A percentile compares a stretch with the other conserved stretches of the same genome.
These are phyloP conservation scores for Glareola pratincola DNA, from an alignment of 2,113 vertebrate genomes.

Conservation along the genomic window DNA sequence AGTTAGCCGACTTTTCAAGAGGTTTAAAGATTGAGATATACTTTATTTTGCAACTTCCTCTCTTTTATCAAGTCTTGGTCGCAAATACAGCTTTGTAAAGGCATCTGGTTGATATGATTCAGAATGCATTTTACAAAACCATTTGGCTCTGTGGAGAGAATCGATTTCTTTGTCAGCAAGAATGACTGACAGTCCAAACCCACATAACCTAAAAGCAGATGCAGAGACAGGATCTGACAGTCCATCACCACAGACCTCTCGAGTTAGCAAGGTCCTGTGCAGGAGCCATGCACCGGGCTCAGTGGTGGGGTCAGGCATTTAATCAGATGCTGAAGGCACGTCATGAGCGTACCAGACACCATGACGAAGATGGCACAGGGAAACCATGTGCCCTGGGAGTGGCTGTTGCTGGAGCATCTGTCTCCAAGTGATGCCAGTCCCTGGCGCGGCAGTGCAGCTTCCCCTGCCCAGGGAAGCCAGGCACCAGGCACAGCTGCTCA, in stretches of 20 bases:
- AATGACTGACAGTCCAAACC: background rate
- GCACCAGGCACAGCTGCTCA: background rate
- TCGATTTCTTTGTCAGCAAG: constrained; percentile 8
- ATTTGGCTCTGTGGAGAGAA: background rate
- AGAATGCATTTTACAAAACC: constrained; percentile 8
- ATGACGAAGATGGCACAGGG: background rate
- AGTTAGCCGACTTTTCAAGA: background rate
- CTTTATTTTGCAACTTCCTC: background rate
- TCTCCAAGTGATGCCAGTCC: background rate
- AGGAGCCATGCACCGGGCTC: background rate
- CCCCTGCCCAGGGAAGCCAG: background rate
- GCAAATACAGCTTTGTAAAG: background rate
- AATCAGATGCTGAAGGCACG: background rate
- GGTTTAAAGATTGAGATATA: background rate
- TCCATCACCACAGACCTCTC: background rate
- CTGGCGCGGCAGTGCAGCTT: rapidly evolving
- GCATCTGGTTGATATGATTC: constrained; percentile 32
- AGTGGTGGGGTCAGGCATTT: background rate
- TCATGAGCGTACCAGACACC: rapidly evolving
- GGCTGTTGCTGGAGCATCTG: background rate
- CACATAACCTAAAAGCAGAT: background rate
- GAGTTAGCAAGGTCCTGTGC: background rate
- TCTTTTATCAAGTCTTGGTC: background rate
- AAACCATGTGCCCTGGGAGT: background rate
- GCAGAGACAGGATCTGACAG: background rate